Percentiles rank a stretch among this genome's conserved stretches.
These are phyloP conservation scores for Ciconia boyciana DNA, from an alignment of 2,113 vertebrate genomes.

Conservation along the genomic window DNA sequence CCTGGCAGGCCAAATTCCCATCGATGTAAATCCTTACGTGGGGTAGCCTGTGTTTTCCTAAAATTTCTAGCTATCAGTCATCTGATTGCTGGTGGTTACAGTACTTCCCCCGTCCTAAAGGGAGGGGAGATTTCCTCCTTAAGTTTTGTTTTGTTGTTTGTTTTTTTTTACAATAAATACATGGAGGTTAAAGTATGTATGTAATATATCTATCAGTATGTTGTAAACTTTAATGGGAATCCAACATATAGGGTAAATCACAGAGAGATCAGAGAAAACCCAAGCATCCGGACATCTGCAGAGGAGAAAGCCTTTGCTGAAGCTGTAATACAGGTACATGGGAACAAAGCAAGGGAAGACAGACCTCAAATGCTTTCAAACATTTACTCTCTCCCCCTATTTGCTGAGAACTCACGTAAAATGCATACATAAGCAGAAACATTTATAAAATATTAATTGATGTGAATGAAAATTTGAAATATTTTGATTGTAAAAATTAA, in stretches of 20 bases:
- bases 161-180: background rate
- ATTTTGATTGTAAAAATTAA: background rate
- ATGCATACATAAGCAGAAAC: background rate
- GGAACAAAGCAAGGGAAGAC: background rate
- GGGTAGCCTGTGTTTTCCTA: background rate
- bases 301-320: background rate
- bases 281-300: background rate
- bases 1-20: background rate
- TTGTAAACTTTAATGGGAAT: background rate
- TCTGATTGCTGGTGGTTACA: background rate
- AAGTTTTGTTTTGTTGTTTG: background rate
- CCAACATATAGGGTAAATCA: background rate
- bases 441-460: background rate
- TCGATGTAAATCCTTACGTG: fast-evolving
- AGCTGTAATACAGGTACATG: background rate
- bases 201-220: background rate
- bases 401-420: background rate
- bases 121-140: background rate
- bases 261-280: background rate
- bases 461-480: background rate
- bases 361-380: background rate
- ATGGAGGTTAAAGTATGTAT: background rate
- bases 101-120: background rate
- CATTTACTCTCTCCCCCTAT: background rate
- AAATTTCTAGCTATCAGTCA: background rate